Base-by-base conservation (phyloP, 2,888 invertebrate species). In the Drosophila testacea region DNA sequence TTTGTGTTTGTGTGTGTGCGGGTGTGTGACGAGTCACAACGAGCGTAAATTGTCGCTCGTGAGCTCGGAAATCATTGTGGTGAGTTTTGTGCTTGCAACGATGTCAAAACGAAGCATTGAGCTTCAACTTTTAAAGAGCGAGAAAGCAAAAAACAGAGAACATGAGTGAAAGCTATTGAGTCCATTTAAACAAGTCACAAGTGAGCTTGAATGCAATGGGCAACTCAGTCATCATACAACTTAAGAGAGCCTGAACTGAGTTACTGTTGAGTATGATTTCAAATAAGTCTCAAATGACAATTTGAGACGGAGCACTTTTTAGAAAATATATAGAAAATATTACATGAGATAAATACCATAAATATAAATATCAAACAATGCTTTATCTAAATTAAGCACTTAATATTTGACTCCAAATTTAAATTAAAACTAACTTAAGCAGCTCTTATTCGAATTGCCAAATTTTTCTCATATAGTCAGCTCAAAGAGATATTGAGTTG, bases 1-100 rank as follows among this genome's bases (percentile, higher is more conserved):
- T 69, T 64, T 78, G 73, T 75, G 69, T 71, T 63, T 72, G 83
- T 78, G 83, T 81, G 69, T 57, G 63, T 54, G 68, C 44, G 55
- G 50, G 32, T 62, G 69, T 61, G 57, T 39, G 52, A 50, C 62
- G 64, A 34, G 48, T n/a, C 62, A 2, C 50, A 52, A 55, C 77
- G 77, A 75, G 72, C 59, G 10, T 11, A 22, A 52, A 13, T n/a
- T 30, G 38, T 34, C 52, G 39, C 46, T 72, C 73, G 55, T 46
- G 44, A 22, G 27, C 4, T 73, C 72, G 72, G 67, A 59, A 11
- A 52, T 16, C 13, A 22, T 60, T 34, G 56, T 71, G 67, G 65
- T 71, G 79, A 77, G 57, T 71, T 65, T 83, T 42, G 46, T 55
- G 66, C 66, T 61, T 57, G 16, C 60, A 30, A 41, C 60, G 72